These are phyloP conservation scores for Aleadryas rufinucha DNA, from an alignment of 2,113 vertebrate genomes.

Conservation along the genomic window DNA sequence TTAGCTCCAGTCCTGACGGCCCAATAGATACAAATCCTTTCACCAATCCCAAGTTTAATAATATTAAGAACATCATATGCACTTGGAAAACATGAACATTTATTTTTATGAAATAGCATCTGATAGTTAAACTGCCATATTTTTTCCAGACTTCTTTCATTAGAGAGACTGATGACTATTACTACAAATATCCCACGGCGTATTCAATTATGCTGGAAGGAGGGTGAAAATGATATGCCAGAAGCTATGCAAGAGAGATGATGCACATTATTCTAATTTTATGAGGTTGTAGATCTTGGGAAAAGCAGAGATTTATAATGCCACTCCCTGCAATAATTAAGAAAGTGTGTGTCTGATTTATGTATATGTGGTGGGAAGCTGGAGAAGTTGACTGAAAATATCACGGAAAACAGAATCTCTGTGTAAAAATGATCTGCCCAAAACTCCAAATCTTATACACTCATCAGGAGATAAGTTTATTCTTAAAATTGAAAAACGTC, in stretches of 20 bases:
- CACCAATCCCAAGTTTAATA: not conserved
- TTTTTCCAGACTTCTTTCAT: constrained; percentile 30
- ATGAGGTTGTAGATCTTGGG: constrained; percentile 23
- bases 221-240: not conserved
- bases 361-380: not conserved
- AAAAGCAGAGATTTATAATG: constrained; percentile 15
- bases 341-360: constrained; percentile 6
- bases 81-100: not conserved
- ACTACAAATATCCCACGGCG: not conserved
- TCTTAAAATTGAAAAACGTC: not conserved
- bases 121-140: constrained; percentile 6
- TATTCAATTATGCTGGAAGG: constrained; percentile 8
- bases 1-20: not conserved
- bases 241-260: constrained; percentile 1
- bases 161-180: constrained; percentile 23
- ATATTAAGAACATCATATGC: not conserved
- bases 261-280: not conserved
- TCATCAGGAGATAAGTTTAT: not conserved
- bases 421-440: not conserved
- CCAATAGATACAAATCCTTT: not conserved
- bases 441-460: not conserved
- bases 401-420: not conserved
- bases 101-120: not conserved
- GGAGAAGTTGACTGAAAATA: not conserved
- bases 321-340: not conserved